Evolutionary conservation across 2,888 invertebrate species (phyloP), one percentile per base, ranked within the genome.

Genomic region (Rhaphigaster nebulosa): DNA sequence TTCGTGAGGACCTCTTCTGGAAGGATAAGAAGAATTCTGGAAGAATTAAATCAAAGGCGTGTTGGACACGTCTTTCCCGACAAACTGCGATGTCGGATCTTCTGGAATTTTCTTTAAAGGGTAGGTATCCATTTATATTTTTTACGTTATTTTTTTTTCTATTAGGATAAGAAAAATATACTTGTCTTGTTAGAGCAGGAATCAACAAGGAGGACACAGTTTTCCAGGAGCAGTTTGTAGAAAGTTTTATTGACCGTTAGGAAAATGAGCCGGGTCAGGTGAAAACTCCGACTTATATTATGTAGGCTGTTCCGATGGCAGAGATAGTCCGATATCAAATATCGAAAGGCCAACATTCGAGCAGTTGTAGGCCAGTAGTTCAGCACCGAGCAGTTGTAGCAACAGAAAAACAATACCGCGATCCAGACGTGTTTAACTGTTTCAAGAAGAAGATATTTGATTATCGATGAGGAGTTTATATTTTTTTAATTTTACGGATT

Each of bases 231-330:
- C 34, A 76, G 38, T 76, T 76, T 76, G 34, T 76, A 76, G 70
- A 76, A 76, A 76, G 70, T 76, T 38, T 76, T 76, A 76, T 76
- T 20, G 70, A 76, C 70, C 70, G 70, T 76, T 76, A 76, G 70
- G 70, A 76, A 76, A 76, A 76, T 76, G 34, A 76, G 38, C 29
- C 18, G 34, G 29, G 23, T 34, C 5, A 34, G 65, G 38, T 76
- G 34, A 76, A 76, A 76, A 76, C 10, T 20, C 70, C 13, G 2
- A 4, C 15, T 65, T 0, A 10, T 65, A 3, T 20, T 38, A 76
- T 76, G 38, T 70, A 34, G 70, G 34, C 34, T 38, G 23, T 20
- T 76, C 34, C 12, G 70, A 29, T n/a, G n/a, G n/a, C n/a, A n/a
- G n/a, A n/a, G n/a, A n/a, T 60, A 60, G 70, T 23, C 18, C 38